phyloP scores from a whole-genome alignment of 1,140 invertebrate genomes.

The Drosophila ananassae region DNA sequence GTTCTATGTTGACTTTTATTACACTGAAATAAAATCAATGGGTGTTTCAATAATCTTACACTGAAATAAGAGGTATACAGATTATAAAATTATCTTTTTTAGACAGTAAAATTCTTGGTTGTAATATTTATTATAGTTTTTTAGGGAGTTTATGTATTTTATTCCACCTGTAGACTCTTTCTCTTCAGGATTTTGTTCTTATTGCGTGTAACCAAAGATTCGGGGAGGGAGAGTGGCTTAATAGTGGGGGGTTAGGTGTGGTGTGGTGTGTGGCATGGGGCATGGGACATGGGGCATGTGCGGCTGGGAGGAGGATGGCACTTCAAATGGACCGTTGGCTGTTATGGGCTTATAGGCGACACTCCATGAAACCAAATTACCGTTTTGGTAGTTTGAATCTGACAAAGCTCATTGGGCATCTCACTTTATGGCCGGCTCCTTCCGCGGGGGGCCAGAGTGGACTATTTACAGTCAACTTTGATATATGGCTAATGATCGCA shows the following conservation, averaged over 20 bases:
- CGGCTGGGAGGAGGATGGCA: slow-evolving; percentile 24
- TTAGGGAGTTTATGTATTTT: neutral
- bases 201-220: slow-evolving; percentile 37
- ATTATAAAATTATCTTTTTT: too few species aligned
- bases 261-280: slow-evolving; percentile 9
- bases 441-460: slow-evolving; percentile 1
- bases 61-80: too few species aligned
- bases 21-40: neutral
- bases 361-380: slow-evolving; percentile 59
- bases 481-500: slow-evolving; percentile 44
- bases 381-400: slow-evolving; percentile 59
- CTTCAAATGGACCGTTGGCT: slow-evolving; percentile 58
- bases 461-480: slow-evolving; percentile 42
- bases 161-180: neutral
- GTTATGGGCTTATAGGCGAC: slow-evolving; percentile 59
- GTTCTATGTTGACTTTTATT: slow-evolving; percentile 24
- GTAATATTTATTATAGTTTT: neutral
- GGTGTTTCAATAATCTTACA: neutral
- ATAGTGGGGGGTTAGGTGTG: slow-evolving; percentile 24
- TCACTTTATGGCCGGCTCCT: slow-evolving; percentile 36
- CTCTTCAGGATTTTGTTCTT: slow-evolving; percentile 31
- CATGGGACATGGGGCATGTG: neutral
- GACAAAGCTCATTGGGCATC: slow-evolving; percentile 59
- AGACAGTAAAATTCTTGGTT: neutral
- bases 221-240: neutral